A percentile compares a stretch with the other conserved stretches of the same genome.
These are phyloP conservation scores for Mycalesis mineus DNA, from an alignment of 2,888 invertebrate genomes.

Conservation along the genomic window DNA sequence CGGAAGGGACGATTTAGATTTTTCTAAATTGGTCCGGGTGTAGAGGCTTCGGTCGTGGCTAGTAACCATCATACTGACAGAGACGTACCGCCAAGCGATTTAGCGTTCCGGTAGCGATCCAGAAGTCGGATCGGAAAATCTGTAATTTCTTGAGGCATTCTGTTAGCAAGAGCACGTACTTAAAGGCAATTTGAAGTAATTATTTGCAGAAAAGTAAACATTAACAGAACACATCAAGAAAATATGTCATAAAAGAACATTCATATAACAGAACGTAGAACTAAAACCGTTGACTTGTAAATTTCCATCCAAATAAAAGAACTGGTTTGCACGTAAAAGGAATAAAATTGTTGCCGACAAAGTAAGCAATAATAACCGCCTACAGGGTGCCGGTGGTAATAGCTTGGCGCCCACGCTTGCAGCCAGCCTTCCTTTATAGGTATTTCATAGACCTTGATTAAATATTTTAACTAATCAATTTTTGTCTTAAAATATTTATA, in stretches of 20 bases:
- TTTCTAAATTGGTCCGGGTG: too few species aligned
- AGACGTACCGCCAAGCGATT: too few species aligned
- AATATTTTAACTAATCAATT: background rate
- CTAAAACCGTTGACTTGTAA: background rate
- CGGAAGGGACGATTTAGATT: too few species aligned
- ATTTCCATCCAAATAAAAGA: constrained; percentile 7
- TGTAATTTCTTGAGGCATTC: too few species aligned
- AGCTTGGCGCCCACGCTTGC: constrained; percentile 14
- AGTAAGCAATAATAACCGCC: constrained; percentile 15
- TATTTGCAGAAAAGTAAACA: too few species aligned
- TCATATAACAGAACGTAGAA: background rate
- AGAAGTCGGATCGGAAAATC: too few species aligned
- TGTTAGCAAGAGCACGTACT: too few species aligned
- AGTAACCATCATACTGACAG: too few species aligned
- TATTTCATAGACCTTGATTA: background rate
- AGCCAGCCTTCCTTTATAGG: constrained; percentile 3
- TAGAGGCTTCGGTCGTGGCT: too few species aligned
- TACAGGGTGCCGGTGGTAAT: constrained; percentile 12
- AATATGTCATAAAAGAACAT: background rate
- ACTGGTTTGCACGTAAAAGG: constrained; percentile 14
- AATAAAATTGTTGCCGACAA: constrained; percentile 17
- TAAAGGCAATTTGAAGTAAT: too few species aligned
- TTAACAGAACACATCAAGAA: too few species aligned
- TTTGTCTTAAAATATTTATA: background rate
- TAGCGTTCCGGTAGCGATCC: too few species aligned